Evolutionary conservation across 2,888 invertebrate genomes (phyloP).

Genomic region (Heliconius hortense): DNA sequence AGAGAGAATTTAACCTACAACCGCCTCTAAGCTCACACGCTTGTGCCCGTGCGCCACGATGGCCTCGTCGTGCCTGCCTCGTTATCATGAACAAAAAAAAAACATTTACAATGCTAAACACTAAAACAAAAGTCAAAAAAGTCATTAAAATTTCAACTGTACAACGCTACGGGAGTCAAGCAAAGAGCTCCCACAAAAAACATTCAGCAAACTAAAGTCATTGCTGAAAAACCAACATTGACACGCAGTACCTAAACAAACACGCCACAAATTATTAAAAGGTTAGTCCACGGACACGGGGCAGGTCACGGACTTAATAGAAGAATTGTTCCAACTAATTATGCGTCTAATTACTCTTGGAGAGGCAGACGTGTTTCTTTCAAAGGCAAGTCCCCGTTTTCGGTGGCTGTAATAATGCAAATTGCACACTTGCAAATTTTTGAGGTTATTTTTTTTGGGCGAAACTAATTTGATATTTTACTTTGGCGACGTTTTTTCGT

Average conservation of each 20-base stretch:
- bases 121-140: not conserved
- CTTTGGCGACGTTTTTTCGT: not conserved
- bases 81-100: not conserved
- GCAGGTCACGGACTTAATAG: slow-evolving; percentile 40
- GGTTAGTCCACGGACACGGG: slow-evolving; percentile 14
- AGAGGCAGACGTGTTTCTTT: slow-evolving; percentile 30
- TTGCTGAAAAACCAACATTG: slow-evolving; percentile 28
- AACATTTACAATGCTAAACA: not conserved
- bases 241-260: slow-evolving; percentile 33
- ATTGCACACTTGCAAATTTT: slow-evolving; percentile 7
- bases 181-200: slow-evolving; percentile 7
- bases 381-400: slow-evolving; percentile 4
- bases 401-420: slow-evolving; percentile 9
- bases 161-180: slow-evolving; percentile 3
- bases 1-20: no score
- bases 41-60: no score
- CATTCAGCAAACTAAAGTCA: not conserved
- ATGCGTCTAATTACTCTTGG: slow-evolving; percentile 44
- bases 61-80: no score
- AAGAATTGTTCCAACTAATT: slow-evolving; percentile 46
- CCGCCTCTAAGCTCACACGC: no score
- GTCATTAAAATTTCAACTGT: slow-evolving; percentile 9
- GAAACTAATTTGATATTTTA: slow-evolving; percentile 17
- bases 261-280: slow-evolving; percentile 32
- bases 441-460: not conserved